Conservation (phyloP, 2,888 invertebrate genomes). For the Polia nebulosa region DNA sequence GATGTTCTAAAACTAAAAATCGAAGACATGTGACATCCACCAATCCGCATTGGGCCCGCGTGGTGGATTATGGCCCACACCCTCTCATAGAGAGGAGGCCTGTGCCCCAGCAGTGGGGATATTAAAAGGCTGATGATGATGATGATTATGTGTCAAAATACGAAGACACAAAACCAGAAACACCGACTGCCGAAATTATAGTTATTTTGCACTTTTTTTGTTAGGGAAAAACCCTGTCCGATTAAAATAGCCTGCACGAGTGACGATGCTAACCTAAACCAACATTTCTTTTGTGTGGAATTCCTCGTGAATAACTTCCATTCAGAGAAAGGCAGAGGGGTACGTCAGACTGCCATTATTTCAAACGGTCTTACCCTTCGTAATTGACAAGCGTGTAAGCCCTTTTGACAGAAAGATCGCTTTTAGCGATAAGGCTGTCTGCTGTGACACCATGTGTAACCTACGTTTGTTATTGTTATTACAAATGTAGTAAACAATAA, state of each 20-base stretch:
- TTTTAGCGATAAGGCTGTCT: slow-evolving; percentile 17
- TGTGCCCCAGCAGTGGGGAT: no score
- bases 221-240: no score
- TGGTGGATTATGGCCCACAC: no score
- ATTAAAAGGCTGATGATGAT: no score
- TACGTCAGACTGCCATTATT: slow-evolving; percentile 12
- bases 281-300: slow-evolving; percentile 8
- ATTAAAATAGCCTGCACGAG: neutral
- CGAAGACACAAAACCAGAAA: no score
- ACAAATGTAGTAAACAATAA: neutral
- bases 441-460: neutral
- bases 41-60: no score
- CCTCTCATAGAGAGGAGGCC: no score
- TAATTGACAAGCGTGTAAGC: slow-evolving; percentile 30
- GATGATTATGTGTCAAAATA: no score
- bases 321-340: slow-evolving; percentile 3
- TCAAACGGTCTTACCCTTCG: neutral
- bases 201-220: no score
- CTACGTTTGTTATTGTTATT: slow-evolving; percentile 9
- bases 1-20: no score
- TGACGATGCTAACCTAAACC: neutral
- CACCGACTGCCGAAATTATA: no score
- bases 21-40: no score
- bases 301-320: neutral
- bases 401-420: neutral